Evolutionary conservation across 2,797 vertebrate genomes (phyloP).

Genomic region (Rhinoraja longicauda): DNA sequence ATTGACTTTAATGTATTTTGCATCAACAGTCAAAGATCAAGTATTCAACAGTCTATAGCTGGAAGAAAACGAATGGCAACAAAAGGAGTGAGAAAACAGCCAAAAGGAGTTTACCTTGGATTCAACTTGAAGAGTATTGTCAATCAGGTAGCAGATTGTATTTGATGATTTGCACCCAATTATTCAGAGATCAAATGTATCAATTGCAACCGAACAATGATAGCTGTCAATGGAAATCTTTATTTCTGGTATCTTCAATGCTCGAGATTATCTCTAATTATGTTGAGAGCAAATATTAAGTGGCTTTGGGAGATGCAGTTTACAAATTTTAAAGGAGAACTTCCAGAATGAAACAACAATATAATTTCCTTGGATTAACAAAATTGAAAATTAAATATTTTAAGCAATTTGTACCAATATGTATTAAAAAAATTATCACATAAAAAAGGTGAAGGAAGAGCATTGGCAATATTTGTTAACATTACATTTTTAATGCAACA

Average conservation of each 20-base stretch:
- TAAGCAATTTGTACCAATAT: not conserved
- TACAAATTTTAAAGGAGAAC: not conserved
- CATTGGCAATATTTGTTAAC: not conserved
- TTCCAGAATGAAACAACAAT: not conserved
- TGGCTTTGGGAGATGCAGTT: not conserved
- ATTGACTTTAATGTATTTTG: not conserved
- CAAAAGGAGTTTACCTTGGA: conserved; percentile 56
- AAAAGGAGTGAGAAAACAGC: conserved; percentile 41
- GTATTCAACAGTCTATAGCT: conserved; percentile 38
- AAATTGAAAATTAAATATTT: not conserved
- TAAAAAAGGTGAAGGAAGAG: not conserved
- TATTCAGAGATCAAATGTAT: not conserved
- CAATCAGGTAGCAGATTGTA: conserved; percentile 57
- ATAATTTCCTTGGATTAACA: not conserved
- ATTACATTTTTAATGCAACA: not conserved
- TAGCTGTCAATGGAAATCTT: not conserved
- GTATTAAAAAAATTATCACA: not conserved
- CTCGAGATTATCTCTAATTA: not conserved
- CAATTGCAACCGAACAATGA: not conserved
- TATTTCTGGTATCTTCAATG: not conserved
- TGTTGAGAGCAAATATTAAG: not conserved
- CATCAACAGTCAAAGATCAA: conserved; percentile 42
- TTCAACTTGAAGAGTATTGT: conserved; percentile 60
- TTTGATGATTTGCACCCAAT: no score
- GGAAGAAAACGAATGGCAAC: conserved; percentile 39